Percentiles rank a stretch among this genome's conserved stretches.
These are phyloP conservation scores for Caenorhabditis zanzibari DNA, from an alignment of 2,888 invertebrate genomes.

Conservation along the genomic window DNA sequence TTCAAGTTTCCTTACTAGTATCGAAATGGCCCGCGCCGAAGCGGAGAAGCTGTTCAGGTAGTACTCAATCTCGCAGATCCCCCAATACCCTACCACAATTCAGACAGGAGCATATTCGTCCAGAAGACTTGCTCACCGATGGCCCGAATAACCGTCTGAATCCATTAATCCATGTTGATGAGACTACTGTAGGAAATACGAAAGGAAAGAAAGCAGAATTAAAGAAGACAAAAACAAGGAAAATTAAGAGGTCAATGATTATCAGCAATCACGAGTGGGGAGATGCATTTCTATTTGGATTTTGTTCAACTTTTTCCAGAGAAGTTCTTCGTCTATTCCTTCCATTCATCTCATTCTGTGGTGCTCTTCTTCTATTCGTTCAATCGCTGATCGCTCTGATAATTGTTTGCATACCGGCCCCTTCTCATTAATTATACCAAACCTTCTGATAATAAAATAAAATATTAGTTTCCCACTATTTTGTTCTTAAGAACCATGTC, in stretches of 20 bases:
- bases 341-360: slow-evolving; percentile 14
- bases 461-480: background rate
- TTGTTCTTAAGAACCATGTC: too few relatives aligned
- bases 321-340: slow-evolving; percentile 10
- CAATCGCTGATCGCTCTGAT: background rate
- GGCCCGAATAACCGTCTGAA: slow-evolving; percentile 17
- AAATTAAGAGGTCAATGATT: background rate
- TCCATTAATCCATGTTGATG: slow-evolving; percentile 2
- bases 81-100: too few relatives aligned
- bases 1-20: background rate
- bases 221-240: background rate
- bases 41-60: slow-evolving; percentile 1
- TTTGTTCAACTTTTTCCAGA: background rate
- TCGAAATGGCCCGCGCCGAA: background rate
- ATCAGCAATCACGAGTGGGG: slow-evolving; percentile 6
- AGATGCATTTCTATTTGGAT: background rate
- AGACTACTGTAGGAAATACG: slow-evolving; percentile 8
- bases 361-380: background rate
- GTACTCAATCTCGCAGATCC: too few relatives aligned
- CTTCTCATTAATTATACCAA: background rate
- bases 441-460: too few relatives aligned
- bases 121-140: slow-evolving; percentile 14
- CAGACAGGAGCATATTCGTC: slow-evolving; percentile 4
- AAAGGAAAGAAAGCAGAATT: background rate
- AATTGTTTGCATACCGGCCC: background rate